Base-by-base conservation (phyloP, 1,140 invertebrate species). In the Drosophila cardini region DNA sequence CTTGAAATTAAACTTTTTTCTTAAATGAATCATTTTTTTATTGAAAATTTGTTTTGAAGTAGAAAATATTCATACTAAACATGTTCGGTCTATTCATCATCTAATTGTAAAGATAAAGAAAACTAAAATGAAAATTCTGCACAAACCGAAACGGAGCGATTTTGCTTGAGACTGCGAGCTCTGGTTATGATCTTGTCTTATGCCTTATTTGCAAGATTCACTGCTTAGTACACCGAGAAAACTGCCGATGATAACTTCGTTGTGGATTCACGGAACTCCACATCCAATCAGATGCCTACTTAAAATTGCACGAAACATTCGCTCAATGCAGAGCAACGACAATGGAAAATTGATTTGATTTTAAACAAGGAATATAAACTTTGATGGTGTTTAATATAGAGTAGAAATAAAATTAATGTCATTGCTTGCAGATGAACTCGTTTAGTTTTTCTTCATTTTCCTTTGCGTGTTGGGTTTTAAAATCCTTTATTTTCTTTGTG, bases 181-280 rank as follows among this genome's bases (percentile, higher is more conserved):
- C n/a, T n/a, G 92, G 93, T 96, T 58, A 92, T 96, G 69, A 93
- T 95, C 15, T 96, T 95, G 79, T 96, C 95, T 1, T 94, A 94
- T 85, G 95, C 94, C 0, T 84, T 97, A 4, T 96, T 97, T 90
- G 94, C 95, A 94, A 81, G 92, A 94, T 42, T 92, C 94, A 0
- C n/a, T n/a, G n/a, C n/a, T n/a, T n/a, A n/a, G n/a, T n/a, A n/a
- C n/a, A n/a, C n/a, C n/a, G n/a, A n/a, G n/a, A n/a, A n/a, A n/a
- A n/a, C n/a, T n/a, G n/a, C n/a, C n/a, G 93, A 93, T 70, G 40
- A 48, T 2, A 67, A 83, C 8, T 80, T 86, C 13, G 71, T 63
- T 8, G 70, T 63, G 8, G 81, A 89, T 45, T 72, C 71, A 7
- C 32, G 71, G 68, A 74, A 58, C 57, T 84, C 87, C 0, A 90